Evolutionary conservation across 2,113 vertebrate genomes (phyloP), one percentile per base, ranked within the genome.

Genomic region (Coryphaenoides rupestris): DNA sequence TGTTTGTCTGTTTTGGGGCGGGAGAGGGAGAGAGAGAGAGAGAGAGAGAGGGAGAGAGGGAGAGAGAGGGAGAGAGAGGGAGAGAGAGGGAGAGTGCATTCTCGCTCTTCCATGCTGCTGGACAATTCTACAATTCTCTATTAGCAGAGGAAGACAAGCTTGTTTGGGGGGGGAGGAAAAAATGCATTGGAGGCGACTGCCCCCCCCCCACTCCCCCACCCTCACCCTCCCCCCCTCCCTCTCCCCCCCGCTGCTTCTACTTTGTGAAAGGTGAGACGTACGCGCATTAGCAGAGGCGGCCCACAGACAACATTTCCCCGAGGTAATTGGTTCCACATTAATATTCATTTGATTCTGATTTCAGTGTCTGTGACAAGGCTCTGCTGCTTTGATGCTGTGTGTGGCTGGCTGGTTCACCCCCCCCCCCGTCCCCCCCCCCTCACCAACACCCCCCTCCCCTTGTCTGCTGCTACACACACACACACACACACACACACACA

Each of bases 331-430:
- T 81, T 76, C 55, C 62, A 65, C 81, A 87, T 91, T 90, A 90
- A 89, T 89, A 90, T 90, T 87, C 88, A 88, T 86, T 83, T 77
- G 75, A 85, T 85, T 81, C 77, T 69, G 84, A 75, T 84, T 87
- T 81, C 59, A 63, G 71, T 71, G 71, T 78, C 70, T 74, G 78
- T 61, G 75, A 78, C 81, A 77, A 71, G 75, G 62, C 68, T 71
- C 65, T 66, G n/a, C 70, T 68, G 75, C 76, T 83, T 84, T 86
- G 74, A 87, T 84, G 82, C 81, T 62, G 66, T 23, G 59, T 45
- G n/a, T n/a, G n/a, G n/a, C n/a, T n/a, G 68, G 71, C 63, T 63
- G 59, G 33, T 68, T 59, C 65, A 78, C 60, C 28, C 33, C 33
- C 33, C 28, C 63, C 79, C 60, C n/a, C n/a, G n/a, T n/a, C n/a